These are phyloP conservation scores for Porites cylindrica DNA, from an alignment of 92 coral and sea anemone species.

Conservation along the genomic window DNA sequence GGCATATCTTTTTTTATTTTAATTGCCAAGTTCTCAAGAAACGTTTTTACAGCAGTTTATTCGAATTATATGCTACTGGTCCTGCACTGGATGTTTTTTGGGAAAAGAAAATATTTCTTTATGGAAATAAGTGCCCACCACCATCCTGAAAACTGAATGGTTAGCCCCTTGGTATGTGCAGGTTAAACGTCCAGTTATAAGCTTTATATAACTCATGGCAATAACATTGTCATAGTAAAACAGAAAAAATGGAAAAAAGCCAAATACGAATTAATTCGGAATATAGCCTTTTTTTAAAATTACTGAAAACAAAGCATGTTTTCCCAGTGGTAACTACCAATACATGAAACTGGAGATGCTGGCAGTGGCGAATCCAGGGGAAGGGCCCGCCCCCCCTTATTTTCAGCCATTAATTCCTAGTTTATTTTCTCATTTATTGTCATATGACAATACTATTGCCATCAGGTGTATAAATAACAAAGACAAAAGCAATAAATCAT, in stretches of 20 bases:
- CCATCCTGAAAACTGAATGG: not conserved
- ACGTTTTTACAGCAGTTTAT: too few relatives aligned
- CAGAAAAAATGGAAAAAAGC: not conserved
- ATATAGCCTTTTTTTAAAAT: not conserved
- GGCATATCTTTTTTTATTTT: too few relatives aligned
- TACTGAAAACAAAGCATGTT: conserved; percentile 5
- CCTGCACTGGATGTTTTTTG: too few relatives aligned
- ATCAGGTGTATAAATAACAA: not conserved
- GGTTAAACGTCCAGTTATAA: conserved; percentile 3
- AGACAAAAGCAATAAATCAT: conserved; percentile 4
- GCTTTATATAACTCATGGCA: conserved; percentile 5
- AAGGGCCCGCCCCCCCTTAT: not conserved
- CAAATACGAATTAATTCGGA: not conserved
- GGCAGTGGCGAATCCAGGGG: too few relatives aligned
- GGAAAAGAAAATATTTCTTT: too few relatives aligned
- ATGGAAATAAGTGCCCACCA: too few relatives aligned
- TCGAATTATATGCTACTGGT: too few relatives aligned
- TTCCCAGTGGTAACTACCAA: not conserved
- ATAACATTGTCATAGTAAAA: conserved; percentile 4
- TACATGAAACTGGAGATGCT: not conserved
- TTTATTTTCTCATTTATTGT: conserved; percentile 1
- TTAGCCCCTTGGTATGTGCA: not conserved
- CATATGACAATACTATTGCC: conserved; percentile 5
- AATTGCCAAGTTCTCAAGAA: too few relatives aligned
- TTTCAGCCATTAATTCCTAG: not conserved